phyloP scores from a whole-genome alignment of 2,113 vertebrate genomes.

The Noturus placidus region DNA sequence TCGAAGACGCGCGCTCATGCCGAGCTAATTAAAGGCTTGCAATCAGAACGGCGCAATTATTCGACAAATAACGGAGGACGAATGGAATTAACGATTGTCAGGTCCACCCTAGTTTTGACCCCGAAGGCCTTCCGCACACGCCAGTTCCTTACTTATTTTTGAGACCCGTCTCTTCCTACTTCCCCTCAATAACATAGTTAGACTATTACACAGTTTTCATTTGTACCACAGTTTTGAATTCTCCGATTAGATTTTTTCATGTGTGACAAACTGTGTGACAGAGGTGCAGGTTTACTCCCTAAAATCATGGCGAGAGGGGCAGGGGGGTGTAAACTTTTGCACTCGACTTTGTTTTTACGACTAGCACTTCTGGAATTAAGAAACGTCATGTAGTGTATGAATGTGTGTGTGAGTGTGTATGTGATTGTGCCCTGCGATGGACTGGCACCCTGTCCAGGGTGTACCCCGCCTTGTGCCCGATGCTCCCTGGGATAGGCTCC shows the following conservation, averaged over 20 bases:
- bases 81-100: not conserved
- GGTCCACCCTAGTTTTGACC: not conserved
- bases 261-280: not conserved
- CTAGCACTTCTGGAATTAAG: not conserved
- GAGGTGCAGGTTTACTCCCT: not conserved
- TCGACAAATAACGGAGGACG: not conserved
- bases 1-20: not conserved
- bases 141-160: not conserved
- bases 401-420: too few species aligned
- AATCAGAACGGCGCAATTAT: constrained; percentile 21
- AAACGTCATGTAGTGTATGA: not conserved
- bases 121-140: not conserved
- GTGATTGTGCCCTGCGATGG: too few species aligned
- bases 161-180: not conserved
- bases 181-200: not conserved
- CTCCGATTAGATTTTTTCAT: not conserved
- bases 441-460: too few species aligned
- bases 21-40: constrained; percentile 19
- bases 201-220: too few species aligned
- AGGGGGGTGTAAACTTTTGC: not conserved
- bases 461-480: too few species aligned
- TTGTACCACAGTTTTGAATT: not conserved
- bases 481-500: too few species aligned
- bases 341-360: not conserved
- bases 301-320: not conserved